Base-by-base conservation (phyloP, 1,140 invertebrate genomes). In the Sycophila sp. region DNA sequence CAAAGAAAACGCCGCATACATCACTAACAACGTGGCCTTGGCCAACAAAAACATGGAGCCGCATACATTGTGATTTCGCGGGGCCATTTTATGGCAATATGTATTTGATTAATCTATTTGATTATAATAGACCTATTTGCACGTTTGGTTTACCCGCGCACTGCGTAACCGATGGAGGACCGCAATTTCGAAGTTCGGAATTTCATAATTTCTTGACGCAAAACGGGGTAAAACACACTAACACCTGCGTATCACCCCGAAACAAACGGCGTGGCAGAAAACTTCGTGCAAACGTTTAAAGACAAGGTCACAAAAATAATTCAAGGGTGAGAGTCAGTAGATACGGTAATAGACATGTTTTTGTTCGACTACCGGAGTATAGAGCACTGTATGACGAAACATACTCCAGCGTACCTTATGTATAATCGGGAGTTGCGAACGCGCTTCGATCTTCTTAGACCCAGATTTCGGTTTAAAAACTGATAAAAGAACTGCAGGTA, bases 241-340 rank as follows among this genome's bases (percentile, higher is more conserved):
- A 28, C 36, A 40, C 36, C 36, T 3, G 10, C 36, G 3, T 40
- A 40, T 10, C 36, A 40, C 10, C 81, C n/a, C n/a, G n/a, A n/a
- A n/a, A n/a, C n/a, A n/a, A n/a, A n/a, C n/a, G n/a, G n/a, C n/a
- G n/a, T n/a, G 19, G 79, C 81, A 0, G 79, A 82, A 69, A 75
- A 81, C 17, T 76, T 79, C 69, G 75, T 81, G 0, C 75, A 75
- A 62, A 76, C 73, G 22, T 77, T 83, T 56, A 82, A 82, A 74
- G 62, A 71, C 65, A 40, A 40, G 10, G 36, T 40, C 3, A 10
- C 36, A 11, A 40, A 40, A 71, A 56, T 40, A 5, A 15, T 56
- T 11, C 69, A 60, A 62, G 40, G 42, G 6, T 60, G 72, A 28
- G 53, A 65, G 34, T 11, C 42, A 24, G 0, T 72, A 0, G 64